phyloP scores from a whole-genome alignment of 2,888 invertebrate genomes.

The Stramonita haemastoma region DNA sequence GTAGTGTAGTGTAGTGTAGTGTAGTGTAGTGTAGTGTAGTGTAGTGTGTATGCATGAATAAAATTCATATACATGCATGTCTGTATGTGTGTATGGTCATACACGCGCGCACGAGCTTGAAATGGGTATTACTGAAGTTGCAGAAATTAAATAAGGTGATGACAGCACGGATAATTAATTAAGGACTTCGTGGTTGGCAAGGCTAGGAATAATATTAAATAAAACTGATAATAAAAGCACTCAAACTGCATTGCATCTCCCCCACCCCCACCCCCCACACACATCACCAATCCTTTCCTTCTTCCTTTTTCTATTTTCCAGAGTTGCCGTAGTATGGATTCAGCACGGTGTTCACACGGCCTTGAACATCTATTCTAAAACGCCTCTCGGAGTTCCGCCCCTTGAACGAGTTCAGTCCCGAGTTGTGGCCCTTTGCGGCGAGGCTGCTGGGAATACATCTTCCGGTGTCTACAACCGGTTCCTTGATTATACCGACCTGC shows the following conservation, averaged over 20 bases:
- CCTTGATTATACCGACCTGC: not conserved
- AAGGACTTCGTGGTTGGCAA: too few species aligned
- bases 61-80: too few species aligned
- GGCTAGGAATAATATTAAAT: too few species aligned
- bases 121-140: too few species aligned
- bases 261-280: not conserved
- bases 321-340: not conserved
- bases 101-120: too few species aligned
- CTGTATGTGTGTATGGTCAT: too few species aligned
- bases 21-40: too few species aligned
- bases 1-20: too few species aligned
- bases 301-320: not conserved
- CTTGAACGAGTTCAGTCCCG: not conserved
- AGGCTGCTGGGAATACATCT: not conserved
- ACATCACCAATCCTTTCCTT: not conserved
- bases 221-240: too few species aligned
- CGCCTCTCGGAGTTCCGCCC: not conserved
- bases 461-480: constrained; percentile 3
- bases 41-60: too few species aligned
- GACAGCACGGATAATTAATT: too few species aligned
- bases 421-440: not conserved
- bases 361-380: not conserved
- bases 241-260: not conserved
- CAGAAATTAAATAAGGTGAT: too few species aligned
- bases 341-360: not conserved